Evolutionary conservation across 2,113 vertebrate species (phyloP), one percentile per base, ranked within the genome.

Genomic region (Falcunculus frontatus): DNA sequence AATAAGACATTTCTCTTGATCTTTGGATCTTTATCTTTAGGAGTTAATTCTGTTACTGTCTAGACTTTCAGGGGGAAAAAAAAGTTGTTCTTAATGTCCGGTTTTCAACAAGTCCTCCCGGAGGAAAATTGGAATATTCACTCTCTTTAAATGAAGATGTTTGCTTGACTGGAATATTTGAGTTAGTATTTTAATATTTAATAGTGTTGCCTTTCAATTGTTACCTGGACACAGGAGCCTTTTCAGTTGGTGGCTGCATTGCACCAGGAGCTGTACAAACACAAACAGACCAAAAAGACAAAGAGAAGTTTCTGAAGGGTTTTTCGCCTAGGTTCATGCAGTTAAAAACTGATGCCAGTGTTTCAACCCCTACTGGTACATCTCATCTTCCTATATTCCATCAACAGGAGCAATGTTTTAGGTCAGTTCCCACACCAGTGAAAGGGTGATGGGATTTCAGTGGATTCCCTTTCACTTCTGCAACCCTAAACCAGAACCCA

Each of bases 331-430:
- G 37, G 9, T 33, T 73, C 23, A 10, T 1, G 9, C 32, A 41
- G 10, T 17, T 62, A 16, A 77, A 52, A 84, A 7, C 6, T 10
- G 3, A 49, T 10, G 13, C 10, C 32, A 25, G 25, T 9, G 27
- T 42, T 73, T 84, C 63, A 35, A n/a, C 4, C 19, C 25, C 21
- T 3, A 1, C 39, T 60, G 52, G 46, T 19, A 6, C 41, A 20
- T 17, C 42, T 21, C 32, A n/a, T 44, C 19, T 67, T 30, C 53
- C 42, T 14, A 0, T 0, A 2, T 5, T 6, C 32, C 7, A 2
- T 11, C 53, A 11, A 1, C 1, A 13, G 44, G 14, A 74, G 16
- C 44, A 50, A 10, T 4, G 1, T 0, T 11, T 23, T 3, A 3
- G 67, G 9, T 41, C 37, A 19, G 59, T 8, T 86, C 33, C 10